A percentile compares a stretch with the other conserved stretches of the same genome.
Evolutionary conservation across 2,797 vertebrate genomes (phyloP).

Genomic region (Brachymystax lenok): DNA sequence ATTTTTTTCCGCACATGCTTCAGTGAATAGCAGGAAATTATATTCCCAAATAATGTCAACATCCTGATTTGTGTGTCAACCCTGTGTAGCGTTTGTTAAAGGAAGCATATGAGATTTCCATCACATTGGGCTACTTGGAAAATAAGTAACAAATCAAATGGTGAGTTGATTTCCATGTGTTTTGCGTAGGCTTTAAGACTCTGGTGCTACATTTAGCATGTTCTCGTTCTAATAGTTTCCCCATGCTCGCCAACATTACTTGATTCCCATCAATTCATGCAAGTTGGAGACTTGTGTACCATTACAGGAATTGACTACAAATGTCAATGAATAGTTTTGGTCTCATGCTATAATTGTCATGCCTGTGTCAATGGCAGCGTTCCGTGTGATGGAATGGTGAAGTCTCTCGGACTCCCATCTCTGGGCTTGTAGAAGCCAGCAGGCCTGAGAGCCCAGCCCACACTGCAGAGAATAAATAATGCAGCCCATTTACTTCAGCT

Average conservation of each 20-base stretch:
- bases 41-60: not conserved
- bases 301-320: not conserved
- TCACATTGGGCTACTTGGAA: not conserved
- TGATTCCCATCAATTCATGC: not conserved
- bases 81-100: not conserved
- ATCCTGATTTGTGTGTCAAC: not conserved
- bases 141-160: not conserved
- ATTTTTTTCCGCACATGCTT: not conserved
- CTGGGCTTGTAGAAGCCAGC: not conserved
- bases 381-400: not conserved
- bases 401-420: constrained; percentile 3
- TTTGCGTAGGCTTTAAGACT: not conserved
- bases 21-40: not conserved
- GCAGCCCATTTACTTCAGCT: constrained; percentile 39
- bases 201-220: not conserved
- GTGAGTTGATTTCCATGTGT: not conserved
- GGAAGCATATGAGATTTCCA: not conserved
- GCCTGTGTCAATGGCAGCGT: not conserved
- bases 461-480: constrained; percentile 48
- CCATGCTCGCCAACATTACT: not conserved
- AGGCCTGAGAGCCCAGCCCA: not conserved
- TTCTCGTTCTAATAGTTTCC: not conserved
- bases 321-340: not conserved
- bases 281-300: not conserved
- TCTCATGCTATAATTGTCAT: not conserved